Percentiles rank a stretch among this genome's conserved stretches.
Conservation (phyloP, 2,888 invertebrate species). For the Tuta absoluta region DNA sequence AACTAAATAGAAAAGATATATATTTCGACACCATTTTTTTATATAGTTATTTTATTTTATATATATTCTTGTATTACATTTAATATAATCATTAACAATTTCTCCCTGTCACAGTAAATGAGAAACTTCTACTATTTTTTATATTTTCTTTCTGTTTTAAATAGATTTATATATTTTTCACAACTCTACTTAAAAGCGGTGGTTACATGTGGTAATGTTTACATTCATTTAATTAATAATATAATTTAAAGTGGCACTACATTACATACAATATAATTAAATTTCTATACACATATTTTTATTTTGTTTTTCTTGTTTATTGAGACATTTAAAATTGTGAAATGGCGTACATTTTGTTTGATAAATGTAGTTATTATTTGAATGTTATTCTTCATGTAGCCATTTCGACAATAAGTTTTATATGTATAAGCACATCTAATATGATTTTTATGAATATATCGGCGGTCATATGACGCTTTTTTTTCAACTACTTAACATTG, state of each 20-base stretch:
- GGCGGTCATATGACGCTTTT: slow-evolving; percentile 13
- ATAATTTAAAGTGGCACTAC: slow-evolving; percentile 39
- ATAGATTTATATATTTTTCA: slow-evolving; percentile 39
- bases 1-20: slow-evolving; percentile 67
- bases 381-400: background rate
- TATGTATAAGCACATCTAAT: slow-evolving; percentile 12
- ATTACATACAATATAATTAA: slow-evolving; percentile 36
- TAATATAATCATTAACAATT: slow-evolving; percentile 34
- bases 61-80: slow-evolving; percentile 39
- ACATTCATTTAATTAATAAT: slow-evolving; percentile 22
- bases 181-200: slow-evolving; percentile 50
- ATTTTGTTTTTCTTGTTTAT: slow-evolving; percentile 7
- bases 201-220: slow-evolving; percentile 37
- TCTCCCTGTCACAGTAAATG: slow-evolving; percentile 50
- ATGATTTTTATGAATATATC: slow-evolving; percentile 7
- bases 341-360: slow-evolving; percentile 11
- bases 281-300: slow-evolving; percentile 25
- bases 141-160: slow-evolving; percentile 30
- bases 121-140: slow-evolving; percentile 38
- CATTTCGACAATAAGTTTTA: background rate
- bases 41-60: slow-evolving; percentile 32
- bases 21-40: slow-evolving; percentile 59
- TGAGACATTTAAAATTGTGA: slow-evolving; percentile 14
- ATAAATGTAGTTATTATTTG: slow-evolving; percentile 12
- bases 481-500: slow-evolving; percentile 32